Conservation (phyloP, 2,797 vertebrate genomes). For the Knipowitschia caucasica region DNA sequence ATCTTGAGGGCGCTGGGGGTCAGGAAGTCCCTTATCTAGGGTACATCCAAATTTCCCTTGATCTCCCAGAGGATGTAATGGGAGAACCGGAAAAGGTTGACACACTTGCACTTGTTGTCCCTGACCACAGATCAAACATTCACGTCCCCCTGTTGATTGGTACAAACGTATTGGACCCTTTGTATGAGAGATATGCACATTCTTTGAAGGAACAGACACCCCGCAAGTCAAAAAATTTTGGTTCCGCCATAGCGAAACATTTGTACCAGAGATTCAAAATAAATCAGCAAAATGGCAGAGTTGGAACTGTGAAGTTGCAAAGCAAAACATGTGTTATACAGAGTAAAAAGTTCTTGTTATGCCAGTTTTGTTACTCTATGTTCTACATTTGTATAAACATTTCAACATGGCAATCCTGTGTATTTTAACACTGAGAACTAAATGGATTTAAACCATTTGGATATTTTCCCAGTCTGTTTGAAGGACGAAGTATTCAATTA, state of each 20-base stretch:
- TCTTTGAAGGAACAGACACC: background rate
- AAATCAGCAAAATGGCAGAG: background rate
- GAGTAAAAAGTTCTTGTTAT: too few relatives aligned
- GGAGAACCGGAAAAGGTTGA: background rate
- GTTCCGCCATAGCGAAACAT: background rate
- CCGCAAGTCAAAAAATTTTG: background rate
- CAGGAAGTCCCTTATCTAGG: slow-evolving; percentile 29
- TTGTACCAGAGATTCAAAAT: background rate
- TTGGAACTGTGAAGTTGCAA: background rate
- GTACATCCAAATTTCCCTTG: slow-evolving; percentile 3
- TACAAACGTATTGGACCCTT: slow-evolving; percentile 11
- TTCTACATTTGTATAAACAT: too few relatives aligned
- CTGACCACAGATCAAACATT: slow-evolving; percentile 9
- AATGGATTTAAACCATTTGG: too few relatives aligned
- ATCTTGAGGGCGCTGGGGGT: slow-evolving; percentile 18
- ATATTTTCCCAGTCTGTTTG: too few relatives aligned
- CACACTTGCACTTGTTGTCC: slow-evolving; percentile 22
- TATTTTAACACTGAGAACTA: too few relatives aligned
- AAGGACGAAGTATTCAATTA: too few relatives aligned
- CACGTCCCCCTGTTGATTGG: slow-evolving; percentile 13
- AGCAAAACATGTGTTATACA: background rate
- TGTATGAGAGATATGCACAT: background rate
- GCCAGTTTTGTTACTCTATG: too few relatives aligned
- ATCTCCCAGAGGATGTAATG: background rate
- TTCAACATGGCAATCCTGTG: too few relatives aligned